These are phyloP conservation scores for Erythrocercus mccallii DNA, from an alignment of 2,113 vertebrate genomes.

Conservation along the genomic window DNA sequence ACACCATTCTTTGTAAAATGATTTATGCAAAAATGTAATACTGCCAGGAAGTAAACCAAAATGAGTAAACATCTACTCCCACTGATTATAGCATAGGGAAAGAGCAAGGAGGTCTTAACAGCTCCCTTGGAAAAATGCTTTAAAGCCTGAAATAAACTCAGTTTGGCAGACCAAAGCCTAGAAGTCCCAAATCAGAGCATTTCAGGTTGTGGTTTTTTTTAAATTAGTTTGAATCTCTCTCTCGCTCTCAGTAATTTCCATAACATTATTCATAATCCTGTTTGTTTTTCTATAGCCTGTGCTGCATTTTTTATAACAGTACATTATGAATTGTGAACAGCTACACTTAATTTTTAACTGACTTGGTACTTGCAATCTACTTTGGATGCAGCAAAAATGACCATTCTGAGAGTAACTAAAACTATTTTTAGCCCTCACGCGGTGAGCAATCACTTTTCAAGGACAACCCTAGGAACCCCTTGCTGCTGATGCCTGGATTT, in stretches of 20 bases:
- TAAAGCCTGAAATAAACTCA: not conserved
- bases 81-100: not conserved
- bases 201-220: not conserved
- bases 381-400: not conserved
- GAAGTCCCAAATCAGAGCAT: not conserved
- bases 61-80: not conserved
- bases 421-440: not conserved
- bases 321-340: not conserved
- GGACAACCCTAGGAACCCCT: accelerated
- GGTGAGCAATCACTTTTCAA: not conserved
- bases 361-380: not conserved
- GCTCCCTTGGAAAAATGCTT: not conserved
- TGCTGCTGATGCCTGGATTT: not conserved
- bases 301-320: not conserved
- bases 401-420: not conserved
- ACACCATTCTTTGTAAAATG: not conserved
- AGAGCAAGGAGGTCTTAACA: not conserved
- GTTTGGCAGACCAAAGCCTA: not conserved
- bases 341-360: not conserved
- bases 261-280: not conserved
- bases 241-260: not conserved
- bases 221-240: not conserved
- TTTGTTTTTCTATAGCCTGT: not conserved
- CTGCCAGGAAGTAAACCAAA: not conserved
- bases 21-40: not conserved